phyloP scores from a whole-genome alignment of 2,888 invertebrate genomes.

The Machimus rusticus region DNA sequence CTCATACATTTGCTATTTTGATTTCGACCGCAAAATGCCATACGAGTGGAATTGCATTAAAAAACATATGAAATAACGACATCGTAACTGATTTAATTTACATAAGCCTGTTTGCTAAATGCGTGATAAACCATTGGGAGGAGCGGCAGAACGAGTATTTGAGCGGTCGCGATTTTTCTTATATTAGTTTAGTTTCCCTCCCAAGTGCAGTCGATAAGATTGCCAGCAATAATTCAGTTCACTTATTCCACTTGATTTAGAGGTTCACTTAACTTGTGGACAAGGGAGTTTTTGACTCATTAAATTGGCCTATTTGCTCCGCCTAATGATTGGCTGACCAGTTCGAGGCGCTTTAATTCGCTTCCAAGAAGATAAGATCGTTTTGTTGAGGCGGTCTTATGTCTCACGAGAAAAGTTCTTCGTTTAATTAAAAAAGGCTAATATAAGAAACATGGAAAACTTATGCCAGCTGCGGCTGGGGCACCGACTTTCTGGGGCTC shows the following conservation, averaged over 20 bases:
- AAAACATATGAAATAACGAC: neutral
- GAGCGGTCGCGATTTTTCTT: neutral
- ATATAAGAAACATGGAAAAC: neutral
- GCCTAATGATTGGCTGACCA: neutral
- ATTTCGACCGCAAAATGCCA: neutral
- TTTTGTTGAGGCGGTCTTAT: neutral
- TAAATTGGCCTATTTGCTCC: neutral
- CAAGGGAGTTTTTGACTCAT: neutral
- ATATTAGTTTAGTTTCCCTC: neutral
- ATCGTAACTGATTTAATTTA: neutral
- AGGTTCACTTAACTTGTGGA: neutral
- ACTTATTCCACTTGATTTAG: conserved; percentile 11
- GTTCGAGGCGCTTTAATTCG: neutral
- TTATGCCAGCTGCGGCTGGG: neutral
- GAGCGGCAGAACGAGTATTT: neutral
- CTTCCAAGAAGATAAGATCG: neutral
- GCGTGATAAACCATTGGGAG: neutral
- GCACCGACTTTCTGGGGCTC: neutral
- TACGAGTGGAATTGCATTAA: neutral
- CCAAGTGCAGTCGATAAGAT: conserved; percentile 1
- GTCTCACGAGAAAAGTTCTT: neutral
- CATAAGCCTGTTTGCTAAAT: neutral
- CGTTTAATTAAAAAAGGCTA: neutral
- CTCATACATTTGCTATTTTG: neutral
- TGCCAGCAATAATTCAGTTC: neutral